Percentiles rank a stretch among this genome's conserved stretches.
Conservation (phyloP, 2,113 vertebrate genomes). For the Peucedramus taeniatus region DNA sequence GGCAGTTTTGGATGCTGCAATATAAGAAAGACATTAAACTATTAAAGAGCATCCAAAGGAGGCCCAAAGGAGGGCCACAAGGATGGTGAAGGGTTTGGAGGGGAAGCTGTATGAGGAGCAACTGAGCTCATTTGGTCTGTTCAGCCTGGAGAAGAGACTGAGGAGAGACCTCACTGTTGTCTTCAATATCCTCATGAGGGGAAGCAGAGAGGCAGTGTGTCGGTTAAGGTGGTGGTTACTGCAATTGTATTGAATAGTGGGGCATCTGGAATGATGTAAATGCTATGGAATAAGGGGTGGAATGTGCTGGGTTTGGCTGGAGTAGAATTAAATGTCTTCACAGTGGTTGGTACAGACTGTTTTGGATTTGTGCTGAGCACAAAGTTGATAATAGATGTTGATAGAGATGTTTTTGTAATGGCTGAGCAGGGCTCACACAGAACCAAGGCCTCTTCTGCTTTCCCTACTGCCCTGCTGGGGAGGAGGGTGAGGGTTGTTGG, state of each 20-base stretch:
- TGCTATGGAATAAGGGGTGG: neutral
- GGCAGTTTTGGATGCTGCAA: rapidly evolving
- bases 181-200: neutral
- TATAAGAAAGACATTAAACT: neutral
- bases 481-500: neutral
- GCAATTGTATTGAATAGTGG: neutral
- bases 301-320: neutral
- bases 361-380: neutral
- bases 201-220: neutral
- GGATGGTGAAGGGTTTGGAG: neutral
- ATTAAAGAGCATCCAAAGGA: neutral
- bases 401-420: neutral
- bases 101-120: neutral
- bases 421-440: neutral
- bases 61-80: neutral
- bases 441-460: neutral
- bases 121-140: neutral
- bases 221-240: neutral
- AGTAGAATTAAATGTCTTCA: neutral
- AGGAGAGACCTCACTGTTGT: neutral
- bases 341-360: neutral
- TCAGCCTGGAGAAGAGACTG: neutral
- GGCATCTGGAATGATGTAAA: neutral
- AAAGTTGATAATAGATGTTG: neutral
- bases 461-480: neutral